phyloP scores from a whole-genome alignment of 2,113 vertebrate genomes.

The Trematocara unimaculatum region DNA sequence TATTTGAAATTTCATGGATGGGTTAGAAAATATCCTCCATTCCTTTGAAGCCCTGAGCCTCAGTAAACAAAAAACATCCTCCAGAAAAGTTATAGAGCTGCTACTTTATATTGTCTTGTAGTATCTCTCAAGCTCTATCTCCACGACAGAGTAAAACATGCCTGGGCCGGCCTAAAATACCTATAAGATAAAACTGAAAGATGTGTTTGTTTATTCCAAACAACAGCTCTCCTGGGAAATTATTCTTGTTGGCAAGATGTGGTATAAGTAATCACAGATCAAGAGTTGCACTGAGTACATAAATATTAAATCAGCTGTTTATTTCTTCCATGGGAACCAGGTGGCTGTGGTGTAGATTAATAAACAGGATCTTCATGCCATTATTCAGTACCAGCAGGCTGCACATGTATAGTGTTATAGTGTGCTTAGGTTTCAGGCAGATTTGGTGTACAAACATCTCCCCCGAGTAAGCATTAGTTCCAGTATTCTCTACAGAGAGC shows the following conservation, averaged over 20 bases:
- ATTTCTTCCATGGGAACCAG: background rate
- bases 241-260: background rate
- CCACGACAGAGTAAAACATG: background rate
- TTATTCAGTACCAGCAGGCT: background rate
- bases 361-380: background rate
- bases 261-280: slow-evolving; percentile 4
- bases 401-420: background rate
- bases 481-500: background rate
- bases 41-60: background rate
- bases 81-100: background rate
- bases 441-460: background rate
- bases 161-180: background rate
- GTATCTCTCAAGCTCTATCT: background rate
- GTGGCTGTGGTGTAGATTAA: background rate
- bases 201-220: background rate
- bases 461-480: background rate
- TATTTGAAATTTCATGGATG: background rate
- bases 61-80: background rate
- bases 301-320: slow-evolving; percentile 9
- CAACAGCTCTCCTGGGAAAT: background rate
- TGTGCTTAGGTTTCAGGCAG: background rate
- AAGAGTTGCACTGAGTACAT: background rate
- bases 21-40: background rate
- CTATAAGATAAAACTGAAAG: background rate
- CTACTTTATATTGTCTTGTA: background rate